These are phyloP conservation scores for Tenrec ecaudatus DNA, from an alignment of 2,113 vertebrate genomes.

Conservation along the genomic window DNA sequence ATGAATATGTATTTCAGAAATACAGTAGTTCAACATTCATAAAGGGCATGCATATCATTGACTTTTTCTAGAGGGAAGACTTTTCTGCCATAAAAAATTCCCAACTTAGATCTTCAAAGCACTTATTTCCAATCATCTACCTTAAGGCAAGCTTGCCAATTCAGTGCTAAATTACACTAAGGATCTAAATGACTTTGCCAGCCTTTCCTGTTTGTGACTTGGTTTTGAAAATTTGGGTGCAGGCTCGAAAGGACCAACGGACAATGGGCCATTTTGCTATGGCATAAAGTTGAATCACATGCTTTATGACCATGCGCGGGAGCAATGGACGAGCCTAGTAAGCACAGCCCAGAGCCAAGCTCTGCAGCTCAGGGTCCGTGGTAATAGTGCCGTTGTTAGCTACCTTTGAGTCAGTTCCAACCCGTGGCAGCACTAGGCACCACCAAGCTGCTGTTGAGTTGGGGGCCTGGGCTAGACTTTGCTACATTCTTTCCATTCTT, in stretches of 20 bases:
- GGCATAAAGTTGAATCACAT: background rate
- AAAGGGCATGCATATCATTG: background rate
- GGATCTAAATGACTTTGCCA: background rate
- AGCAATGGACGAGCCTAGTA: background rate
- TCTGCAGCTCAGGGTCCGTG: background rate
- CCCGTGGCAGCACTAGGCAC: too few species aligned
- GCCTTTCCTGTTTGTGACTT: background rate
- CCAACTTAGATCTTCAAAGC: constrained; percentile 1
- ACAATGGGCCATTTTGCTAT: background rate
- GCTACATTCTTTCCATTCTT: background rate
- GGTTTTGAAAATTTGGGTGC: background rate
- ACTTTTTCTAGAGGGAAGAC: background rate
- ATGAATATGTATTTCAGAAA: constrained; percentile 44
- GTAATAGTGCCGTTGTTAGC: too few species aligned
- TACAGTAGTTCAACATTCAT: constrained; percentile 1
- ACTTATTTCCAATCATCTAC: background rate
- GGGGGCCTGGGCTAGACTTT: background rate
- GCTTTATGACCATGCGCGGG: background rate
- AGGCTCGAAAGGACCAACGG: background rate
- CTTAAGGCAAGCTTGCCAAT: background rate
- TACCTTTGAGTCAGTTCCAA: too few species aligned
- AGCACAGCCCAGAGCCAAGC: background rate
- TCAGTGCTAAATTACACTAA: background rate
- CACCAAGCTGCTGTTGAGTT: too few species aligned
- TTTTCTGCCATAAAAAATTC: background rate